Base-by-base conservation (phyloP, 2,888 invertebrate genomes). In the Myopa tessellatipennis region DNA sequence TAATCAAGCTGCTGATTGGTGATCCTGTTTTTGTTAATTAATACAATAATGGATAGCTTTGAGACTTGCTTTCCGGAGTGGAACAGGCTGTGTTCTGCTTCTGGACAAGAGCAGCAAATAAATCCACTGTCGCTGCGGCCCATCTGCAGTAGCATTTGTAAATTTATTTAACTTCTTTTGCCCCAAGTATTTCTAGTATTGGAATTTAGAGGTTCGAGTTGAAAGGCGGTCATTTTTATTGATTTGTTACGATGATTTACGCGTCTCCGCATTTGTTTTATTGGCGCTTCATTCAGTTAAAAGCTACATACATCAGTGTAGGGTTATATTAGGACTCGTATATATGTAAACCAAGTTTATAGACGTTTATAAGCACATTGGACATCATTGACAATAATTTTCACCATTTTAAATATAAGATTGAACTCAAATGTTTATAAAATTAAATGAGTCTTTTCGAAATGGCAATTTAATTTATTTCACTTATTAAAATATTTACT, bases 21-120 rank as follows among this genome's bases (percentile, higher is more conserved):
- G 89, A 88, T 89, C 88, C 89, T 89, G 88, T 89, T 89, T 87
- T 87, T 88, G 88, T 89, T 89, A 89, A 89, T 89, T 89, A 89
- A 89, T 89, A 89, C 88, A 88, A 88, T 89, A 89, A 89, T 88
- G 85, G 86, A 88, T 88, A 85, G 88, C 85, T 82, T 82, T 82
- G 76, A 74, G 82, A 81, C 79, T 72, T 60, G 65, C 78, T 68
- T 70, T 58, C 34, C 18, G 52, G 18, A 60, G 34, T 38, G 38
- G 65, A 38, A 34, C 65, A 12, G 65, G 36, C 38, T 63, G 34
- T 10, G 26, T 26, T n/a, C 38, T n/a, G n/a, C 38, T 58, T 69
- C 45, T 26, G 72, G 72, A 60, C 72, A 60, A 60, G 60, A 34
- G 34, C 55, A 40, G 60, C 72, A 60, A 36, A 60, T 72, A 72